phyloP scores from a whole-genome alignment of 2,113 vertebrate species.

The Pteruthius melanotis region DNA sequence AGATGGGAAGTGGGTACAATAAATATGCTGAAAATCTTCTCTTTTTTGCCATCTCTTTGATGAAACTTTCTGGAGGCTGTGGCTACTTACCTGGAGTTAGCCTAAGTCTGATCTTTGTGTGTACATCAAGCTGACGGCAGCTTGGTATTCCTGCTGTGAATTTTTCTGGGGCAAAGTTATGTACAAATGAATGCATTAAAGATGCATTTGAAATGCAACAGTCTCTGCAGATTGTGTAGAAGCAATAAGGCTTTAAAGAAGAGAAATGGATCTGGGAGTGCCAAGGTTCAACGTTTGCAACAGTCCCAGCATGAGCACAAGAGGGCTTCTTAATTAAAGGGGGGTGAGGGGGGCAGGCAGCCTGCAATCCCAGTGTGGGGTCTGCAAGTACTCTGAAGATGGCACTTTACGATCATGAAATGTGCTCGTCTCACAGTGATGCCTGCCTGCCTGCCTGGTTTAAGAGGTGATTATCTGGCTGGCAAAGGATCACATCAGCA shows the following conservation, averaged over 20 bases:
- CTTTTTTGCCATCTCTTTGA: neutral
- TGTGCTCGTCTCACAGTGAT: neutral
- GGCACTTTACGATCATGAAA: neutral
- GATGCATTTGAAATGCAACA: neutral
- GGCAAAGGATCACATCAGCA: neutral
- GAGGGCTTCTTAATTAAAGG: constrained; percentile 28
- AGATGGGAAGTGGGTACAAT: neutral
- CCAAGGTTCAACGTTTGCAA: neutral
- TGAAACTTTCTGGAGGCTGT: neutral
- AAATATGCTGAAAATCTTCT: neutral
- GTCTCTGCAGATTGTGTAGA: neutral
- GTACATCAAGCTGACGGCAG: neutral
- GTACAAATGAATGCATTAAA: neutral
- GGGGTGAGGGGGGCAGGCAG: neutral
- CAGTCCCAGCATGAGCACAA: neutral
- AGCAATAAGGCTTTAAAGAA: constrained; percentile 7
- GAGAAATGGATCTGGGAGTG: neutral
- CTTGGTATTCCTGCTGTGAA: neutral
- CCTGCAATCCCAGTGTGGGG: neutral
- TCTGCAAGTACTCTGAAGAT: neutral
- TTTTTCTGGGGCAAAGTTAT: neutral
- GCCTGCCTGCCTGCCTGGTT: neutral
- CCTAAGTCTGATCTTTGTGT: neutral
- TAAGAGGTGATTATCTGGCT: neutral
- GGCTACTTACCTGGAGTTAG: neutral